These are phyloP conservation scores for Eledona agricola DNA, from an alignment of 2,888 invertebrate species.

Conservation along the genomic window DNA sequence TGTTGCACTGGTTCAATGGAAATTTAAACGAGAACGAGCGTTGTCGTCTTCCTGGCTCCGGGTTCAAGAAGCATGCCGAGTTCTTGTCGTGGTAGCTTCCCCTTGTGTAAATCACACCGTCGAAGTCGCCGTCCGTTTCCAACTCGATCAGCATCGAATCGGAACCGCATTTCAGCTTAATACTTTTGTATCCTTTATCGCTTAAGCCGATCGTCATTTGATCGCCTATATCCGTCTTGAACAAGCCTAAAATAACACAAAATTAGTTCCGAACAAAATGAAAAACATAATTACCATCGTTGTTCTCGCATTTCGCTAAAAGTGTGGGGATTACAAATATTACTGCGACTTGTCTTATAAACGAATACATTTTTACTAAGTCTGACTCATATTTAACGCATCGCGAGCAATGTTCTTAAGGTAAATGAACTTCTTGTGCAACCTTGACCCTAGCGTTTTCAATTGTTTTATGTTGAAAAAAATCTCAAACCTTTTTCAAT, in stretches of 20 bases:
- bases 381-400: too few species aligned
- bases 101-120: constrained; percentile 70
- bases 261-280: not conserved
- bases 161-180: constrained; percentile 67
- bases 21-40: constrained; percentile 66
- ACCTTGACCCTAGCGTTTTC: too few species aligned
- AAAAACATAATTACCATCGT: constrained; percentile 14
- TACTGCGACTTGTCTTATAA: too few species aligned
- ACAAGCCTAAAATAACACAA: constrained; percentile 57
- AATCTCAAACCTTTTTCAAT: too few species aligned
- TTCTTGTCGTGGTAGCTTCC: constrained; percentile 69
- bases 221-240: constrained; percentile 66
- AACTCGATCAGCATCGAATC: constrained; percentile 65
- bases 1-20: constrained; percentile 67
- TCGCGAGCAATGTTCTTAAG: too few species aligned
- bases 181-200: constrained; percentile 67
- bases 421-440: too few species aligned
- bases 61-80: constrained; percentile 67
- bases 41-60: constrained; percentile 59
- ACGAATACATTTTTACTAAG: too few species aligned
- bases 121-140: constrained; percentile 67
- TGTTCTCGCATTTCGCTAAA: constrained; percentile 4
- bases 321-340: too few species aligned
- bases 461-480: too few species aligned
- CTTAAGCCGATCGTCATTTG: constrained; percentile 68